Conservation (phyloP, 37 sponge, comb jelly and placozoan genomes). For the Lycopodina hypogea region DNA sequence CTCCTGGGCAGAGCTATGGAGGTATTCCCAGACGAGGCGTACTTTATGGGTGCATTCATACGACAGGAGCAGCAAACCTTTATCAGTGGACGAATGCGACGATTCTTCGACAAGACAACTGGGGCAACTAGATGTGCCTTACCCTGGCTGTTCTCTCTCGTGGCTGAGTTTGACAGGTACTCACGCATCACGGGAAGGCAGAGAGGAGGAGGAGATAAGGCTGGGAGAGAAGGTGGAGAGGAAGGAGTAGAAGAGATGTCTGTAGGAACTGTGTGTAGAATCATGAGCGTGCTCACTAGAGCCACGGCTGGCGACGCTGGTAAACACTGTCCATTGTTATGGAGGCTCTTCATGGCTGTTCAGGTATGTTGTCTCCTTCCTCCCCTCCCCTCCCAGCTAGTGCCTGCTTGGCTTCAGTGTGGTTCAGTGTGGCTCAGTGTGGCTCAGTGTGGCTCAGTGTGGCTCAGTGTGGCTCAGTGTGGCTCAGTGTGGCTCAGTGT, state of each 20-base stretch:
- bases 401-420: too few relatives aligned
- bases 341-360: constrained; percentile 74
- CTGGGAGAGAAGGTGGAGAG: background rate
- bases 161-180: constrained; percentile 48
- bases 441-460: too few relatives aligned
- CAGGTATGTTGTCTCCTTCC: constrained; percentile 53
- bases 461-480: too few relatives aligned
- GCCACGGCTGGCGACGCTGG: constrained; percentile 36
- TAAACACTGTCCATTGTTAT: constrained; percentile 59
- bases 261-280: constrained; percentile 34
- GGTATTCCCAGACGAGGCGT: constrained; percentile 47
- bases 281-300: constrained; percentile 55
- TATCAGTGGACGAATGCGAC: constrained; percentile 54
- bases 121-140: background rate
- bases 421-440: too few relatives aligned
- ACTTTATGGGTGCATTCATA: constrained; percentile 36
- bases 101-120: constrained; percentile 46
- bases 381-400: background rate
- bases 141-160: constrained; percentile 53
- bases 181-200: constrained; percentile 1
- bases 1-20: constrained; percentile 36
- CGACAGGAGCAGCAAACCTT: constrained; percentile 40
- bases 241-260: constrained; percentile 12
- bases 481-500: too few relatives aligned
- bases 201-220: too few relatives aligned